Percentiles rank a stretch among this genome's conserved stretches.
Conservation (phyloP, 2,888 invertebrate genomes). For the Mesorhabditis belari region DNA sequence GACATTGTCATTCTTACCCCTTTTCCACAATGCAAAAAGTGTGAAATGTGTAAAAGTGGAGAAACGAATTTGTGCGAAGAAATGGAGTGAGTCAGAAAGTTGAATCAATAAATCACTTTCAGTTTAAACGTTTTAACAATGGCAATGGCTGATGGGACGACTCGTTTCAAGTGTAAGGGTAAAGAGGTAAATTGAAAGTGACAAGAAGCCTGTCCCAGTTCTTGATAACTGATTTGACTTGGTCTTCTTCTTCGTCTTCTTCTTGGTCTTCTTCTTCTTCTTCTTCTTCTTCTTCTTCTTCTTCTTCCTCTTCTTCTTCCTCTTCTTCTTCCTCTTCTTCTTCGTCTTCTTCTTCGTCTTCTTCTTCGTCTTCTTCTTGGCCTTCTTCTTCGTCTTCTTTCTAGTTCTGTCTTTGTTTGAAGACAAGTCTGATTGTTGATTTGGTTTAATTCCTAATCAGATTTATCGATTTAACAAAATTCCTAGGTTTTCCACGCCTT, state of each 20-base stretch:
- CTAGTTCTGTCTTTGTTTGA: neutral
- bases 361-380: too few species aligned
- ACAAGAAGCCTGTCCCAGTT: too few species aligned
- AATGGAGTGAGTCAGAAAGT: conserved; percentile 59
- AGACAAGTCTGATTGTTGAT: too few species aligned
- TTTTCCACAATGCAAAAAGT: conserved; percentile 87
- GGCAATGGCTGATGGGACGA: conserved; percentile 68
- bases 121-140: neutral
- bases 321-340: too few species aligned
- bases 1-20: conserved; percentile 93
- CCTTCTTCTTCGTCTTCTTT: too few species aligned
- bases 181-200: conserved; percentile 61
- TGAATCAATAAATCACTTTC: neutral
- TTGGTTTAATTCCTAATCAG: too few species aligned
- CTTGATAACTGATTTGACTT: too few species aligned
- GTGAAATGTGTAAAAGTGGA: conserved; percentile 85
- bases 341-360: too few species aligned
- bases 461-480: neutral
- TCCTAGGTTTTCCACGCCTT: conserved; percentile 66
- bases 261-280: too few species aligned
- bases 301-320: too few species aligned
- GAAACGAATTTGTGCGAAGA: conserved; percentile 95
- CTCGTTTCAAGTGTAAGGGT: conserved; percentile 66
- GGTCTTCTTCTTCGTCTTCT: too few species aligned
- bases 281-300: too few species aligned